Conservation (phyloP, 2,888 invertebrate species). For the Podabrus alpinus region DNA sequence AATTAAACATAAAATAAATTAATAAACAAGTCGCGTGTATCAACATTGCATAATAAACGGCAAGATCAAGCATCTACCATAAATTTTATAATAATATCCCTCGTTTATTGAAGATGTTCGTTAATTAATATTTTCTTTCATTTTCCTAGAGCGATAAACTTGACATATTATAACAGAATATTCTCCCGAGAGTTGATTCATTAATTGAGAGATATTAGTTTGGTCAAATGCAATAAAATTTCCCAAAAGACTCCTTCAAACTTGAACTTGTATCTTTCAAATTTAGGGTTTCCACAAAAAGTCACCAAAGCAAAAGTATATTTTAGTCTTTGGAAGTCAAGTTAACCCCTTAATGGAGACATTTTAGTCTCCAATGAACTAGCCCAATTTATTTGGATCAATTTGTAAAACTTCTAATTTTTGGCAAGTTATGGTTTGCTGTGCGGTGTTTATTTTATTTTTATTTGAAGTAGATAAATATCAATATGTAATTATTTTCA, state of each 20-base stretch:
- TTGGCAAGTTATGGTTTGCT: not conserved
- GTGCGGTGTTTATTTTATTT: not conserved
- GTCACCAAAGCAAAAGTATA: too few species aligned
- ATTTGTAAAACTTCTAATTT: not conserved
- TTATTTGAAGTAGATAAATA: not conserved
- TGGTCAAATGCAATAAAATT: not conserved
- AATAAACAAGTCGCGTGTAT: not conserved
- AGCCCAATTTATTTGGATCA: not conserved
- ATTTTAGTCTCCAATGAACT: not conserved
- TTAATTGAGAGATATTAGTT: not conserved
- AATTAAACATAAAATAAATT: not conserved
- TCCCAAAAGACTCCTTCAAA: not conserved
- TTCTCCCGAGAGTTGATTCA: not conserved
- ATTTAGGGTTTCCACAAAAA: too few species aligned
- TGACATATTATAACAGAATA: not conserved
- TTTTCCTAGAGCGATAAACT: not conserved
- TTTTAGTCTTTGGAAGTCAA: not conserved
- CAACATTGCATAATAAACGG: not conserved
- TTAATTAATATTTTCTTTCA: not conserved
- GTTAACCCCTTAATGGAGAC: not conserved
- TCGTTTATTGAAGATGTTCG: not conserved
- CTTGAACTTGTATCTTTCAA: not conserved
- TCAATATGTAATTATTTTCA: not conserved
- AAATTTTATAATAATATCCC: not conserved
- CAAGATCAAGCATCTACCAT: not conserved